These are phyloP conservation scores for Sparus aurata DNA, from an alignment of 2,797 vertebrate genomes.

Conservation along the genomic window DNA sequence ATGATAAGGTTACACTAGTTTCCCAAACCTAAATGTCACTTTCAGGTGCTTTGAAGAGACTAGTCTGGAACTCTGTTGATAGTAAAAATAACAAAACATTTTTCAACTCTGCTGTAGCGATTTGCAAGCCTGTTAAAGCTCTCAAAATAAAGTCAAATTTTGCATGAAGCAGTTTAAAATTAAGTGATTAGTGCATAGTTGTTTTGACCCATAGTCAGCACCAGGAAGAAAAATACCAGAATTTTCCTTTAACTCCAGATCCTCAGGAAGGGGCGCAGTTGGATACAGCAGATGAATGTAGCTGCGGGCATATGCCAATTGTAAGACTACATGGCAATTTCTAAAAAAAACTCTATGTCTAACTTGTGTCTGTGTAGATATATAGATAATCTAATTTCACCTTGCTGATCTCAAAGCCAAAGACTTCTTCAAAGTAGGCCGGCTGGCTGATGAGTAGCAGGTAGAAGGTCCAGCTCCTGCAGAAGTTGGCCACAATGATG, in stretches of 20 bases:
- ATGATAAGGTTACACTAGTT: too few relatives aligned
- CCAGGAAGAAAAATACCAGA: not conserved
- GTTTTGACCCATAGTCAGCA: not conserved
- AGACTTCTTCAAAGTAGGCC: conserved; percentile 95
- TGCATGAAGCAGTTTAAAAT: not conserved
- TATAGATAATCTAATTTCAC: conserved; percentile 60
- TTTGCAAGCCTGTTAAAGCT: not conserved
- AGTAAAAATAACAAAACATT: not conserved
- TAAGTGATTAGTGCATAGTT: not conserved
- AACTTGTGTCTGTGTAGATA: not conserved
- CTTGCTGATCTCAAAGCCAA: conserved; percentile 96
- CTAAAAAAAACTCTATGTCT: conserved; percentile 6
- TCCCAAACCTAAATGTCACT: too few relatives aligned
- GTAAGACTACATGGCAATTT: not conserved
- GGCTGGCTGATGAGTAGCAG: conserved; percentile 95
- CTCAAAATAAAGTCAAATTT: not conserved
- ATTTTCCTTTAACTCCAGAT: not conserved
- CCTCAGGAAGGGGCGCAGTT: not conserved
- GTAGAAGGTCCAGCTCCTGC: conserved; percentile 96
- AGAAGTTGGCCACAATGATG: conserved; percentile 96
- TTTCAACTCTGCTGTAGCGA: not conserved
- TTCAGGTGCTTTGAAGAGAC: not conserved
- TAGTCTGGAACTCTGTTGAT: not conserved
- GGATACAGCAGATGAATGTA: not conserved
- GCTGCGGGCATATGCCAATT: not conserved